Percentiles rank a stretch among this genome's conserved stretches.
phyloP scores from a whole-genome alignment of 2,797 vertebrate species.

The Chrysocyon brachyurus region DNA sequence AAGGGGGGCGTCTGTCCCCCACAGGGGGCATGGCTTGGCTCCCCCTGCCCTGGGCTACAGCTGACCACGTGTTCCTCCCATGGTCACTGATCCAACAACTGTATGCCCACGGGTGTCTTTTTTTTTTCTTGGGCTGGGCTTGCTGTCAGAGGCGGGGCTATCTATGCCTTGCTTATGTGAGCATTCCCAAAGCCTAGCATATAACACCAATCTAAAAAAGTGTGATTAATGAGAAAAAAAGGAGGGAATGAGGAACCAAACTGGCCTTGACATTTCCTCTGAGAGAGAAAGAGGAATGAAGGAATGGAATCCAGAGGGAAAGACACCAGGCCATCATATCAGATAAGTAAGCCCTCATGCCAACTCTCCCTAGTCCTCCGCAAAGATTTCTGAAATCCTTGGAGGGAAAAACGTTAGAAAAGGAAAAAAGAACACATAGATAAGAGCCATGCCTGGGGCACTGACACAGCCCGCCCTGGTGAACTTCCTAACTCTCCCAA shows the following conservation, averaged over 20 bases:
- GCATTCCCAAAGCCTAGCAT: not conserved
- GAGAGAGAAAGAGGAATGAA: not conserved
- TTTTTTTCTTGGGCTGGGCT: not conserved
- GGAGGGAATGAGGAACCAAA: not conserved
- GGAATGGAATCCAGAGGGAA: not conserved
- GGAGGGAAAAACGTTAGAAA: too few relatives aligned
- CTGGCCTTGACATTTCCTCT: not conserved
- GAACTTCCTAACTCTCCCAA: not conserved
- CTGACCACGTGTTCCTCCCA: rapidly evolving
- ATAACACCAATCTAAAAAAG: not conserved
- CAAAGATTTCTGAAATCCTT: not conserved
- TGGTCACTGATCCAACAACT: rapidly evolving
- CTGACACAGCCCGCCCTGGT: rapidly evolving
- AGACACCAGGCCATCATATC: not conserved
- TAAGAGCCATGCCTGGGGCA: not conserved
- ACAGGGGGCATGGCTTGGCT: rapidly evolving
- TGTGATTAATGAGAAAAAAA: not conserved
- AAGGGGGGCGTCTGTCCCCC: not conserved
- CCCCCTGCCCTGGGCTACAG: not conserved
- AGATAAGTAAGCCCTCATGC: rapidly evolving
- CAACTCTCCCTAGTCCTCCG: not conserved
- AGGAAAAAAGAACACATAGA: too few relatives aligned
- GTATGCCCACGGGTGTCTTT: not conserved
- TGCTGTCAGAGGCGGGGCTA: not conserved
- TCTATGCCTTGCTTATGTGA: rapidly evolving